A percentile compares a stretch with the other conserved stretches of the same genome.
Conservation (phyloP, 2,888 invertebrate species). For the Tenthredo amoena region DNA sequence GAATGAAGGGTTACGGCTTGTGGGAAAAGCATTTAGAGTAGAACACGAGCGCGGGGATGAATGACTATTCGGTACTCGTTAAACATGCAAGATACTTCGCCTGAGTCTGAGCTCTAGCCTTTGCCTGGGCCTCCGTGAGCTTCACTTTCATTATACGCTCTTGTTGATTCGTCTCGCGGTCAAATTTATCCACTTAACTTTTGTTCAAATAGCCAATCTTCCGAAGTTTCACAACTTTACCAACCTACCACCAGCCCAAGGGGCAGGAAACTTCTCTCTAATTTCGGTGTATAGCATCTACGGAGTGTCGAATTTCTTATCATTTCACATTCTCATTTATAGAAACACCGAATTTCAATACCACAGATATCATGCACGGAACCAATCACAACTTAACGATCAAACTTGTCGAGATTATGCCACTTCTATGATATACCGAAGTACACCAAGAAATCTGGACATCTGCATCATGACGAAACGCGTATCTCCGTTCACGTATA, state of each 20-base stretch:
- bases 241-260: neutral
- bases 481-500: neutral
- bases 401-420: neutral
- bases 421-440: neutral
- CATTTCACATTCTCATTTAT: neutral
- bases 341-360: neutral
- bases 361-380: neutral
- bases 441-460: neutral
- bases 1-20: constrained; percentile 57
- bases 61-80: constrained; percentile 38
- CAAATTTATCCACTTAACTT: constrained; percentile 23
- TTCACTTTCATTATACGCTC: neutral
- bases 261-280: neutral
- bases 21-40: constrained; percentile 62
- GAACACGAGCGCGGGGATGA: constrained; percentile 30
- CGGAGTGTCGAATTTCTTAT: neutral
- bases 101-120: neutral
- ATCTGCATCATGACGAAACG: neutral
- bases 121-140: neutral
- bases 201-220: constrained; percentile 27
- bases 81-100: constrained; percentile 28
- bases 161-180: constrained; percentile 40
- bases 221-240: neutral
- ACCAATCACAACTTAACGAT: neutral
- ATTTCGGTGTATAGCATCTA: neutral